Conservation (phyloP, 1,140 invertebrate genomes). For the Aphis gossypii region DNA sequence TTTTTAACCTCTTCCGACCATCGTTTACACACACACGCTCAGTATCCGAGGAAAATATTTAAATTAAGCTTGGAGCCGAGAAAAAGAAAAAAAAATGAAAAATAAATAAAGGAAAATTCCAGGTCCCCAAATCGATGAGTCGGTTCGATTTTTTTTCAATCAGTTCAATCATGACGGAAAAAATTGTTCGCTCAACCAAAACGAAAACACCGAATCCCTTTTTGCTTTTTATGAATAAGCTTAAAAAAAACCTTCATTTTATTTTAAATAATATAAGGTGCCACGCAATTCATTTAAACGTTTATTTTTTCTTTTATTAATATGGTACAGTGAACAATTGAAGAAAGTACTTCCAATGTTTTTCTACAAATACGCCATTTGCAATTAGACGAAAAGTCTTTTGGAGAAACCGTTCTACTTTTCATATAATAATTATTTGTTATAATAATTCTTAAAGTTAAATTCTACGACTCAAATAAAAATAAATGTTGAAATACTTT, state of each 20-base stretch:
- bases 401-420: not conserved
- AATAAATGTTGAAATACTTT: not conserved
- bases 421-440: not conserved
- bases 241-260: conserved; percentile 39
- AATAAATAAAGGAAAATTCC: conserved; percentile 53
- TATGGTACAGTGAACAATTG: conserved; percentile 33
- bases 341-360: conserved; percentile 27
- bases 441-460: conserved; percentile 27
- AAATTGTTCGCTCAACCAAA: conserved; percentile 34
- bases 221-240: conserved; percentile 51
- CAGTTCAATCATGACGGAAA: conserved; percentile 50
- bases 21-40: conserved; percentile 34
- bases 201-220: conserved; percentile 52
- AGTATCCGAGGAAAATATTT: conserved; percentile 46
- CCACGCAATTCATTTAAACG: conserved; percentile 38
- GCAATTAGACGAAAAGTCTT: conserved; percentile 13
- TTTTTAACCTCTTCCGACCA: conserved; percentile 34
- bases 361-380: conserved; percentile 17
- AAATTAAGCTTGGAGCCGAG: conserved; percentile 41
- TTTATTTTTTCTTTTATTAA: conserved; percentile 46
- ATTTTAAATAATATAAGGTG: conserved; percentile 53
- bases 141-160: conserved; percentile 51
- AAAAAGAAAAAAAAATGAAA: conserved; percentile 32
- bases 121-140: conserved; percentile 39
- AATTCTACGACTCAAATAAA: not conserved